Evolutionary conservation across 2,888 invertebrate genomes (phyloP), one percentile per base, ranked within the genome.

Genomic region (Petrolisthes manimaculis): DNA sequence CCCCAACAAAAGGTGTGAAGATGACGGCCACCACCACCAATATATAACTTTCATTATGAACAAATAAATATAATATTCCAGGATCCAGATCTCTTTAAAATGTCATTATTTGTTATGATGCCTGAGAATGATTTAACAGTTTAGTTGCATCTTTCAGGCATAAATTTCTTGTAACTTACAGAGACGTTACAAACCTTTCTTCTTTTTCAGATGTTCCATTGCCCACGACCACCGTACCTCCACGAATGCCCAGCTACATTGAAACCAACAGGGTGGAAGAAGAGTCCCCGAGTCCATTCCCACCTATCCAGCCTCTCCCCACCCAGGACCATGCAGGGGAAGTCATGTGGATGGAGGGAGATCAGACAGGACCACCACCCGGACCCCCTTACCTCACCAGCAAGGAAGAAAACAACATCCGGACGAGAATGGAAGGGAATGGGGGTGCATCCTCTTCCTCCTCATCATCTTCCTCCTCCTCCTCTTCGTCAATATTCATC

Each of bases 231-330:
- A 83, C 88, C 9, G 80, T 84, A 5, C 84, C 88, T 0, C 78
- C 83, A 5, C 83, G 69, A 21, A n/a, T 80, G 4, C 87, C 87
- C 24, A 83, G 54, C 74, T 88, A 69, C 84, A 84, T 88, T 18
- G 88, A 88, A 61, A 88, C 88, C 5, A 88, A 88, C 74, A 61
- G 88, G 54, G 77, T 84, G 8, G 88, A 84, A 14, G 79, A 80
- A 12, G 83, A 83, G 6, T 53, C 55, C 14, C 80, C 21, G 55
- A 21, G 8, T 9, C 56, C 61, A 14, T 21, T n/a, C 53, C 61
- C 61, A 1, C 61, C 54, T 21, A 18, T 80, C n/a, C 55, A 6
- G 55, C 61, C 80, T 14, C 14, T 8, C 80, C 56, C 80, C 80
- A 24, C 74, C 55, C 75, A 84, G 56, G 55, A 61, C 14, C 55